phyloP scores from a whole-genome alignment of 1,140 invertebrate species.

The Neodiprion lecontei region DNA sequence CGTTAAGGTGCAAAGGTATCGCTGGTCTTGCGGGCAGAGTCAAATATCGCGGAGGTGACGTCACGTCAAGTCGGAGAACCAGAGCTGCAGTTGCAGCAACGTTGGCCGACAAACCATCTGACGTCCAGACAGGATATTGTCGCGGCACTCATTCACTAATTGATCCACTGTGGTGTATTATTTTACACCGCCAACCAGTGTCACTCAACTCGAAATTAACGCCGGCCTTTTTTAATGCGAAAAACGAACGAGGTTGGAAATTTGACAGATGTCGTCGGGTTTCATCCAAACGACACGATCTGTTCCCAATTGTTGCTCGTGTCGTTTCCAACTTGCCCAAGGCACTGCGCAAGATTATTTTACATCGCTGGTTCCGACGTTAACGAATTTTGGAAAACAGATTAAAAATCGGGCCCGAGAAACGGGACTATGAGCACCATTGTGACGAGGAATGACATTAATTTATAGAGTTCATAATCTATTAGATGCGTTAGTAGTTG shows the following conservation, averaged over 20 bases:
- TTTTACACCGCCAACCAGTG: slow-evolving; percentile 45
- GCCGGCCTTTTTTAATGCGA: too few relatives aligned
- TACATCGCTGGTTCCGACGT: too few relatives aligned
- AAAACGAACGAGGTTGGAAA: too few relatives aligned
- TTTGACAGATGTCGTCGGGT: background rate
- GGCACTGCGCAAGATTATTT: too few relatives aligned
- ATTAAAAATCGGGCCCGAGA: too few relatives aligned
- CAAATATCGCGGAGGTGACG: background rate
- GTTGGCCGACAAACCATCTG: slow-evolving; percentile 1
- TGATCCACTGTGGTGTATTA: slow-evolving; percentile 55
- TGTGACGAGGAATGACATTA: slow-evolving; percentile 50
- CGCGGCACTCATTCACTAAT: slow-evolving; percentile 56
- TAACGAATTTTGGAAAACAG: too few relatives aligned
- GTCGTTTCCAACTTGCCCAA: too few relatives aligned
- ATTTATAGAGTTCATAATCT: slow-evolving; percentile 61
- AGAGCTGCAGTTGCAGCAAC: slow-evolving; percentile 2
- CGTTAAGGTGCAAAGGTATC: too few relatives aligned
- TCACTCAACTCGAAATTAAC: slow-evolving; percentile 40
- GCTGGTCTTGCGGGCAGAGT: too few relatives aligned
- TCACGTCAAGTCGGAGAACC: background rate
- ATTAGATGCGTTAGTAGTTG: slow-evolving; percentile 57
- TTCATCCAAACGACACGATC: background rate
- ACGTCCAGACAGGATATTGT: slow-evolving; percentile 54
- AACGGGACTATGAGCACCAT: slow-evolving; percentile 36
- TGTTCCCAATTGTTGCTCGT: too few relatives aligned